A percentile compares a stretch with the other conserved stretches of the same genome.
phyloP scores from a whole-genome alignment of 2,113 vertebrate genomes.

The Sphyrna mokarran region DNA sequence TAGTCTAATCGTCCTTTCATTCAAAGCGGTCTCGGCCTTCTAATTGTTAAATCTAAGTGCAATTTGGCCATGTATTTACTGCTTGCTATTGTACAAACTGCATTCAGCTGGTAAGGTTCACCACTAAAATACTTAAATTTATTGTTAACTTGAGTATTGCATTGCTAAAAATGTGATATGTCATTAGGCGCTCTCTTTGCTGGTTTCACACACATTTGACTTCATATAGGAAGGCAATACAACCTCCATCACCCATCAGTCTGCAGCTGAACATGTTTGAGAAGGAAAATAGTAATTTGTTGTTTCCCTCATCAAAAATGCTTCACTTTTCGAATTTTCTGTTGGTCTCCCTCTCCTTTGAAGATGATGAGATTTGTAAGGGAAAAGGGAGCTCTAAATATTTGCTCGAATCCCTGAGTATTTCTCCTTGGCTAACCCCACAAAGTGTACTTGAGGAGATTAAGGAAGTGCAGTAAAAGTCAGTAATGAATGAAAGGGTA shows the following conservation, averaged over 20 bases:
- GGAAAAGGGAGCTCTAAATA: background rate
- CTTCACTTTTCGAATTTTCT: background rate
- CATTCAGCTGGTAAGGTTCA: background rate
- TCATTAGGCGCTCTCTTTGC: background rate
- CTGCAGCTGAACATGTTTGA: background rate
- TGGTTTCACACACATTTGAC: background rate
- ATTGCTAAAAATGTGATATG: background rate
- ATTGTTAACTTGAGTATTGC: background rate
- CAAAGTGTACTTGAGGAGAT: background rate
- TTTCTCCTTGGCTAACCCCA: background rate
- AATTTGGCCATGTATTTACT: background rate
- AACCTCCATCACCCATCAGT: background rate
- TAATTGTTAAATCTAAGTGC: background rate
- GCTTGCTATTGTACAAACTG: background rate
- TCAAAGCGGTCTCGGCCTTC: background rate
- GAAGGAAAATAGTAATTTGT: slow-evolving; percentile 14
- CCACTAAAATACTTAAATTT: background rate
- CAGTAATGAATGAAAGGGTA: background rate
- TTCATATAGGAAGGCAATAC: background rate
- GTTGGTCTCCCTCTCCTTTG: background rate
- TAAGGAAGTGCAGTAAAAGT: background rate
- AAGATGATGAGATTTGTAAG: background rate
- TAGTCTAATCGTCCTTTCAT: background rate
- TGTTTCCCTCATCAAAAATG: too few relatives aligned
- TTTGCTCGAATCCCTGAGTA: background rate